These are phyloP conservation scores for Protodeltote pygarga DNA, from an alignment of 2,888 invertebrate genomes.

Conservation along the genomic window DNA sequence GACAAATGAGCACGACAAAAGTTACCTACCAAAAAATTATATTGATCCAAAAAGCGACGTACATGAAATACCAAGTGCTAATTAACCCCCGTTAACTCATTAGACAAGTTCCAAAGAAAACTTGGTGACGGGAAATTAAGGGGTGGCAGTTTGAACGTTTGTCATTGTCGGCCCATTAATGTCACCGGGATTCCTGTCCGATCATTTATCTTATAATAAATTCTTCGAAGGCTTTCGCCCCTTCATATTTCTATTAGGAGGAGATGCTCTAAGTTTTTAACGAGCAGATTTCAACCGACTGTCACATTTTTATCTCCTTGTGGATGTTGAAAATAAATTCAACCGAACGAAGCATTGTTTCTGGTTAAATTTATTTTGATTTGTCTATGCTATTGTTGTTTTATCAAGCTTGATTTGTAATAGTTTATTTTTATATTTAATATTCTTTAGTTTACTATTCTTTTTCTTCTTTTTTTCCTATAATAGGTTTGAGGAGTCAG, in stretches of 20 bases:
- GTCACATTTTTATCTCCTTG: neutral
- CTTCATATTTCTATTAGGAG: conserved; percentile 31
- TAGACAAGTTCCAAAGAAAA: conserved; percentile 30
- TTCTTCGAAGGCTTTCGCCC: conserved; percentile 25
- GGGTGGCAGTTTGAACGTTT: conserved; percentile 31
- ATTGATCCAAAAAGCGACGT: neutral
- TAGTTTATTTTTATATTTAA: too few relatives aligned
- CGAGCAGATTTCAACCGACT: neutral
- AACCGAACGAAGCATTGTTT: neutral
- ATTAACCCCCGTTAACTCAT: conserved; percentile 35
- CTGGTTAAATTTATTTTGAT: too few relatives aligned
- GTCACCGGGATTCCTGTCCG: conserved; percentile 25
- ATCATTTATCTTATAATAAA: conserved; percentile 37
- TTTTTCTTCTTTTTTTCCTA: too few relatives aligned
- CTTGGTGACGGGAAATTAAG: conserved; percentile 25
- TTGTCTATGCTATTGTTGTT: too few relatives aligned
- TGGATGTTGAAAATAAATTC: neutral
- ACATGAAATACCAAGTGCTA: conserved; percentile 18
- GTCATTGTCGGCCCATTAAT: conserved; percentile 42
- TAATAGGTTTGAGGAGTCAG: too few relatives aligned
- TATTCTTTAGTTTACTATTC: too few relatives aligned
- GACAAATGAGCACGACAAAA: too few relatives aligned
- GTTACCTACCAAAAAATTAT: too few relatives aligned
- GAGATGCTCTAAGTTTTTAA: conserved; percentile 5
- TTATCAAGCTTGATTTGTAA: too few relatives aligned